Conservation (phyloP, 1,140 invertebrate genomes). For the Zaprionus ornatus region DNA sequence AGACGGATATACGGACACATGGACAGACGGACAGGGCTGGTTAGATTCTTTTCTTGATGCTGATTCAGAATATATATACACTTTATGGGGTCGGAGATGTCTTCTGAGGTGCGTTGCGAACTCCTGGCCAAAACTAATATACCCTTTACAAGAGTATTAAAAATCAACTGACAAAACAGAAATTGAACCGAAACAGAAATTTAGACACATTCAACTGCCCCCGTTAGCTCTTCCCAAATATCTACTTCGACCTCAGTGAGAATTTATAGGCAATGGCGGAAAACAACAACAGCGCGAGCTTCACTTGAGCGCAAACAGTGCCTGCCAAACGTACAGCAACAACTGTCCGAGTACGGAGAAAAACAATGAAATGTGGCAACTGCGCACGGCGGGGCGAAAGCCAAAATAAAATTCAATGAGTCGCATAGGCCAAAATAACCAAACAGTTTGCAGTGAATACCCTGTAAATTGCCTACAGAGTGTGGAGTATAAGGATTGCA, state of each 20-base stretch:
- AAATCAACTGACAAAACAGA: neutral
- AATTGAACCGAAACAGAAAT: conserved; percentile 16
- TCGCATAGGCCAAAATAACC: conserved; percentile 54
- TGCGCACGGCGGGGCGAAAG: conserved; percentile 10
- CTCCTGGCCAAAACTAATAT: too few relatives aligned
- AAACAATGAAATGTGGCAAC: conserved; percentile 31
- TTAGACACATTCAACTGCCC: conserved; percentile 40
- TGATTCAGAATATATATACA: too few relatives aligned
- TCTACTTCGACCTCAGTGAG: conserved; percentile 37
- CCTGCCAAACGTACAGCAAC: conserved; percentile 53
- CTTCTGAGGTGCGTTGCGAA: too few relatives aligned
- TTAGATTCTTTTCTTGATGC: too few relatives aligned
- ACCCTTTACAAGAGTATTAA: too few relatives aligned
- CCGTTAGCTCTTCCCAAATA: conserved; percentile 21
- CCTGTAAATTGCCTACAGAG: neutral
- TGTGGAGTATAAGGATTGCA: neutral
- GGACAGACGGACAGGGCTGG: too few relatives aligned
- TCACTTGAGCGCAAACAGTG: conserved; percentile 79
- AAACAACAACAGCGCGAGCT: conserved; percentile 62
- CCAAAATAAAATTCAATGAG: conserved; percentile 73
- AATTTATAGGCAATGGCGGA: conserved; percentile 75
- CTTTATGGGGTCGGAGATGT: too few relatives aligned
- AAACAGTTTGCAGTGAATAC: conserved; percentile 10
- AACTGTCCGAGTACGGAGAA: neutral
- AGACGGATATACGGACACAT: too few relatives aligned